Evolutionary conservation across 2,888 invertebrate genomes (phyloP), one percentile per base, ranked within the genome.

Genomic region (Timandra comae): DNA sequence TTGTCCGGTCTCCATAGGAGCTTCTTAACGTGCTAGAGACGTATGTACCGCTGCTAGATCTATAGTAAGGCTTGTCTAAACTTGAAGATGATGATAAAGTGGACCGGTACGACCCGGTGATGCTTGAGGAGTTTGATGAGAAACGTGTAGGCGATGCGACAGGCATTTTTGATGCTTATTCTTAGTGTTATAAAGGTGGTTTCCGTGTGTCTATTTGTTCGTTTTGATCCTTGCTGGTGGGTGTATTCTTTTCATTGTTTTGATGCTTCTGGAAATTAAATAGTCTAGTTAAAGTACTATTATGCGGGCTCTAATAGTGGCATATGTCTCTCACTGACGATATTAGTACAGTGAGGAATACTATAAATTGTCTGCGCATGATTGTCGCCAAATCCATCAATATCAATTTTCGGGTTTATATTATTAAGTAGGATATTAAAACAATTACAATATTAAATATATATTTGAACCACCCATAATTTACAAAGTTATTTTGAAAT

Each of bases 61-160:
- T 66, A 49, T 81, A 89, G 54, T 84, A 88, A 0, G 89, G 88
- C 51, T 88, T 85, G 41, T 89, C 88, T 8, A 88, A 58, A 25
- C 79, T 80, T 1, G 86, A 65, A 0, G 87, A 65, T 8, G 81
- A 82, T 26, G 81, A 79, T 6, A 87, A 54, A 0, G 79, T 75
- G 0, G 86, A 77, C 1, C 86, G 48, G 38, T 75, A 86, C 0
- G 88, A 87, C 11, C 89, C 84, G 16, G 88, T 84, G 35, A 82
- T 58, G 65, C 64, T 64, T 35, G 82, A 75, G 19, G 87, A 85
- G 2, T 77, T 65, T 0, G 77, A 56, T 16, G 61, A 69, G 47
- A 75, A 85, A 22, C 88, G 67, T 13, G 88, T 88, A 2, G 89
- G 89, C 8, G 88, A 88, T 4, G 88, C 81, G 27, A 88, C 88